Conservation (phyloP, 2,888 invertebrate species). For the Megastigmus dorsalis region DNA sequence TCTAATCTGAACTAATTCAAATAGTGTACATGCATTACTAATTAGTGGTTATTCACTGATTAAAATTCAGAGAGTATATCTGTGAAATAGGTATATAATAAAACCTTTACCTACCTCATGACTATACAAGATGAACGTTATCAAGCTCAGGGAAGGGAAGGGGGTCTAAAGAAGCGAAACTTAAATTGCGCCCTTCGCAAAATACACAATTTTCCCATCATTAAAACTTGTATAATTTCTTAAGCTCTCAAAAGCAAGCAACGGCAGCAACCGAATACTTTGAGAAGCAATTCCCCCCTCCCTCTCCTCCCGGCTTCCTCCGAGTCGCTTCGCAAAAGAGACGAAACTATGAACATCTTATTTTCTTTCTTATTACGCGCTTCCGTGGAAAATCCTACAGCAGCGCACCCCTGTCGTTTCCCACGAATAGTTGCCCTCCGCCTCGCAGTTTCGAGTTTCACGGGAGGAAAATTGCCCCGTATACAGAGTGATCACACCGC, state of each 20-base stretch:
- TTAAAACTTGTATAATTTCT: constrained; percentile 21
- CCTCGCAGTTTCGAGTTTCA: constrained; percentile 16
- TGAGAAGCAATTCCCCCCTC: constrained; percentile 44
- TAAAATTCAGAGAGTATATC: too few relatives aligned
- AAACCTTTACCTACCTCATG: background rate
- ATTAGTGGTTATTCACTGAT: too few relatives aligned
- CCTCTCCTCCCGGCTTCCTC: too few relatives aligned
- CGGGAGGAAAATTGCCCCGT: constrained; percentile 16
- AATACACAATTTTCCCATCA: constrained; percentile 25
- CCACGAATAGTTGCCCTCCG: constrained; percentile 4
- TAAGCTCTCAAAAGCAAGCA: background rate
- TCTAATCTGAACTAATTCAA: too few relatives aligned
- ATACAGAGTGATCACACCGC: constrained; percentile 3
- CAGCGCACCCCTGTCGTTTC: background rate
- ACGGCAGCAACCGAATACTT: constrained; percentile 3
- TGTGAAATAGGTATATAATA: too few relatives aligned
- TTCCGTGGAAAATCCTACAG: background rate
- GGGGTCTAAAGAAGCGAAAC: background rate
- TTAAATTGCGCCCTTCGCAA: background rate
- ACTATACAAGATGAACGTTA: constrained; percentile 13
- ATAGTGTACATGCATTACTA: too few relatives aligned
- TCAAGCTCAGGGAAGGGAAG: background rate
- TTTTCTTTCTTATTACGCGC: constrained; percentile 19
- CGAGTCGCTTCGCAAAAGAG: background rate
- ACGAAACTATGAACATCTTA: constrained; percentile 15